phyloP scores from a whole-genome alignment of 35 echinoderm and acorn worm genomes.

The Ptychodera flava region DNA sequence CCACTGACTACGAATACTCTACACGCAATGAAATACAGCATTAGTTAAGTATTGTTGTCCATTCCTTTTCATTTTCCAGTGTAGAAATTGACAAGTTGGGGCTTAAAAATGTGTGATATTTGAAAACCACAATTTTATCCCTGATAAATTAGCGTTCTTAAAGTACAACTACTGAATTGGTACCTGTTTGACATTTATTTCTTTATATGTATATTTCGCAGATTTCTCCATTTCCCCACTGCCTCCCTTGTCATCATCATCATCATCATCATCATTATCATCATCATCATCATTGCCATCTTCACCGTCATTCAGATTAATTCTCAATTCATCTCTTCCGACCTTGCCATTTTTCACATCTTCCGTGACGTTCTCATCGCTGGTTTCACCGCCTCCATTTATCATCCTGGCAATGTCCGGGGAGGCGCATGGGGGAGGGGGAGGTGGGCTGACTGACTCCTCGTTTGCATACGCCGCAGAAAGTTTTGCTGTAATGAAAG shows the following conservation, averaged over 20 bases:
- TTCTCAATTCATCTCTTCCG: neutral
- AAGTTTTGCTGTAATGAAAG: conserved; percentile 27
- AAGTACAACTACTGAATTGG: neutral
- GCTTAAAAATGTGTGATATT: too few relatives aligned
- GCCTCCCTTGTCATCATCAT: too few relatives aligned
- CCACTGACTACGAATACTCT: too few relatives aligned
- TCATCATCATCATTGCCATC: too few relatives aligned
- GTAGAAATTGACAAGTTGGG: too few relatives aligned
- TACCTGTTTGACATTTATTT: conserved; percentile 42
- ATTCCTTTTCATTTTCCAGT: too few relatives aligned
- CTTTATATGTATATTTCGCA: neutral
- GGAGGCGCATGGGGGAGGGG: conserved; percentile 41
- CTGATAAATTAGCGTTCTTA: too few relatives aligned
- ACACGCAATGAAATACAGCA: too few relatives aligned
- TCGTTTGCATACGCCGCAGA: conserved; percentile 49
- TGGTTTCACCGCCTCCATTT: conserved; percentile 21
- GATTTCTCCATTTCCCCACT: neutral
- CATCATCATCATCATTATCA: too few relatives aligned
- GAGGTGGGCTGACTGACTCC: conserved; percentile 20
- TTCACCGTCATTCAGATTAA: too few relatives aligned
- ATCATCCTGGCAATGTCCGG: conserved; percentile 33
- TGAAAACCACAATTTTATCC: too few relatives aligned
- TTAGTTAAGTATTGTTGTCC: too few relatives aligned
- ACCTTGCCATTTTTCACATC: neutral
- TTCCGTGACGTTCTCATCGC: conserved; percentile 2